Evolutionary conservation across 2,113 vertebrate species (phyloP), one percentile per base, ranked within the genome.

Genomic region (Chaetura pelagica): DNA sequence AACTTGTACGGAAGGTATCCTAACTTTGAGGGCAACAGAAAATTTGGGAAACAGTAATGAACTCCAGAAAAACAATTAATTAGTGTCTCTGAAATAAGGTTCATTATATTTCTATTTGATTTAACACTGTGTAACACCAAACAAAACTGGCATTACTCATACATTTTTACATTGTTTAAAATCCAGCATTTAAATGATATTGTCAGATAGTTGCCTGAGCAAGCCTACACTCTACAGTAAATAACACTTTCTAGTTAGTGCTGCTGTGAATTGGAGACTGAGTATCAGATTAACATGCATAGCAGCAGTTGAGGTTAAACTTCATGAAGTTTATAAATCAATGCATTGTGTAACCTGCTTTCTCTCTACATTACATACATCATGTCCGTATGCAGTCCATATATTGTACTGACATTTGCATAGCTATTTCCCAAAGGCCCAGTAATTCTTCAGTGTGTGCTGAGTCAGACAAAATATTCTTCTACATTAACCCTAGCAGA

Each of bases 161-260:
- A 54, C 48, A 7, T 54, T 51, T 8, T 54, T 79, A 16, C 51
- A 17, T 77, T 94, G 86, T 92, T 94, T 87, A 72, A 94, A 89
- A 73, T 94, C 62, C 54, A 79, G 17, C 38, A 55, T 91, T 91
- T 84, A 74, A 85, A 81, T 20, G 64, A 61, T 90, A 84, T 73
- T 73, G 68, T 83, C 72, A 95, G 63, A 38, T 67, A 91, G 66
- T 94, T 91, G 77, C 75, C 75, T 3, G 10, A 85, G 79, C 67
- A 93, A 95, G 87, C 82, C 75, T 88, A 40, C 67, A 18, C 55
- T 91, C 74, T 77, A 24, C 78, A 83, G 71, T 87, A 94, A 87
- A 90, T 91, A 94, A 75, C 67, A 35, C 55, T 74, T 91, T 84
- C 58, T 91, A 94, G 91, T 91, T 93, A 91, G 34, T 58, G 21